Evolutionary conservation across 2,113 vertebrate genomes (phyloP), one percentile per base, ranked within the genome.

Genomic region (Abramis brama): DNA sequence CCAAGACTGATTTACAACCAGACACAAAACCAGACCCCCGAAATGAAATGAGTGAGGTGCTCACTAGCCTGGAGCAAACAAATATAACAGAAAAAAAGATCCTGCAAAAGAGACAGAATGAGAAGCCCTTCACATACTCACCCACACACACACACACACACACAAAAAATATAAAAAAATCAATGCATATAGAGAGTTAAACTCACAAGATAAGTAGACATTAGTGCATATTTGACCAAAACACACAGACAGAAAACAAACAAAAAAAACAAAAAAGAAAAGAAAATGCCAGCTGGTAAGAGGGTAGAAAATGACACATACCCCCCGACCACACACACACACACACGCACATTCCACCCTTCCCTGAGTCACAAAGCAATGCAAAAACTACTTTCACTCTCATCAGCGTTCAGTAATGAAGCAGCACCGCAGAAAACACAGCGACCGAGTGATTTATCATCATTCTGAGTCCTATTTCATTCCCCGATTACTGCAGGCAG

Each of bases 381-480:
- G 50, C 5, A 64, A 79, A 84, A 80, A 88, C 88, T 71, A 91
- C 90, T 90, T 90, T 83, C 70, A 71, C 74, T 86, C 86, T 88
- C 89, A 88, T 89, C 88, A 87, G 79, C 47, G 30, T 57, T 84
- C 30, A 17, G 70, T 86, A 91, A 91, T 89, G 86, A 91, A 91
- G 74, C 83, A 81, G 76, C 11, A 17, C 75, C 12, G 39, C 82
- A 89, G 86, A 88, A 90, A 89, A 86, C 82, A 86, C 27, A 82
- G 85, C 85, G 68, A 83, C 86, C 60, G 60, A 73, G 86, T 90
- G 90, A 91, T 91, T 92, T 88, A 92, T 91, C 85, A 90, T 80
- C 36, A 82, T 83, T 85, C 79, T 66, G 52, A 85, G 83, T 66
- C 62, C 86, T 64, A 82, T 91, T 91, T 92, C 89, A 92, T 89